phyloP scores from a whole-genome alignment of 1,140 invertebrate genomes.

The Drosophila obscura region DNA sequence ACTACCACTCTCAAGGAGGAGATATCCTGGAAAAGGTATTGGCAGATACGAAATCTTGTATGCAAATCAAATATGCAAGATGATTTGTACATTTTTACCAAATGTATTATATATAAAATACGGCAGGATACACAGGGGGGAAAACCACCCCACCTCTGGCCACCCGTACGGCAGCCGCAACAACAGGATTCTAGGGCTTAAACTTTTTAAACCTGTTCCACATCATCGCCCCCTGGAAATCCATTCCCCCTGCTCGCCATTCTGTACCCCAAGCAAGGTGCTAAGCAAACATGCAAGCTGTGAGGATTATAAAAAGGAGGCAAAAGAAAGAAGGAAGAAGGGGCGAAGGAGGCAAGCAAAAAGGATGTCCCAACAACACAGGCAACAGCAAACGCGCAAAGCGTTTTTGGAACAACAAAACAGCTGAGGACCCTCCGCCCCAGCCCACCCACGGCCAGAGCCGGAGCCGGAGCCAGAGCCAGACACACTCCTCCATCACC shows the following conservation, averaged over 20 bases:
- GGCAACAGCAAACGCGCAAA: constrained; percentile 57
- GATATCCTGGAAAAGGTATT: constrained; percentile 41
- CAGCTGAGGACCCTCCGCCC: too few species aligned
- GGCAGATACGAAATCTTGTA: constrained; percentile 61
- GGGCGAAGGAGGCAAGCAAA: constrained; percentile 10
- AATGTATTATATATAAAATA: constrained; percentile 64
- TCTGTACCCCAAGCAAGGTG: constrained; percentile 53
- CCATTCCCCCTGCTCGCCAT: neutral
- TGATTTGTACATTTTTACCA: constrained; percentile 79
- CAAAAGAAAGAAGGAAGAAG: constrained; percentile 5
- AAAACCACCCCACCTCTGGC: neutral
- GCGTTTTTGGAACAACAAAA: constrained; percentile 42
- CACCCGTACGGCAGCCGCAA: constrained; percentile 19
- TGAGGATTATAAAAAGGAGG: constrained; percentile 66
- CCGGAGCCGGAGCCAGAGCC: constrained; percentile 2
- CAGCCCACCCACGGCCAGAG: constrained; percentile 2
- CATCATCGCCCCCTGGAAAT: constrained; percentile 32
- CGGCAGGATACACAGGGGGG: constrained; percentile 1
- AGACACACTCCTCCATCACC: neutral
- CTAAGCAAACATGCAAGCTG: constrained; percentile 77
- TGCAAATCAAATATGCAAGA: constrained; percentile 80
- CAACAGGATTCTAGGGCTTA: constrained; percentile 47
- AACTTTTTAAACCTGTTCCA: constrained; percentile 52
- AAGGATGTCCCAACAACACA: constrained; percentile 64
- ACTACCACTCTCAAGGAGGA: constrained; percentile 5